phyloP scores from a whole-genome alignment of 2,888 invertebrate species.

The Spilosoma lubricipeda region DNA sequence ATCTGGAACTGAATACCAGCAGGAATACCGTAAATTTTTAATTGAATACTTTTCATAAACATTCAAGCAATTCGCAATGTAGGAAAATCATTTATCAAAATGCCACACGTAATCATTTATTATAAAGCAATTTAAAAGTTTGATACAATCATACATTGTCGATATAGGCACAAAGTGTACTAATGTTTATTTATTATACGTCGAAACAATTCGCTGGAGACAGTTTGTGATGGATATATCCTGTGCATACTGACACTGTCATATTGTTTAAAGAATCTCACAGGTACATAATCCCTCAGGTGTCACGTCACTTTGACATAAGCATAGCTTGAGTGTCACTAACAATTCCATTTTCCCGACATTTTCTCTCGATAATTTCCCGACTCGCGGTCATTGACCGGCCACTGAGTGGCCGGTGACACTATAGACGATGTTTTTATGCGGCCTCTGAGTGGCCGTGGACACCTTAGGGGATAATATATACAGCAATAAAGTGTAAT shows the following conservation, averaged over 20 bases:
- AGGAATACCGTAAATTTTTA: background rate
- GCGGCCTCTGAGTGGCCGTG: no score
- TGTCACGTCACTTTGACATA: no score
- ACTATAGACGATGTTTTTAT: no score
- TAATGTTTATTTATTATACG: slow-evolving; percentile 69
- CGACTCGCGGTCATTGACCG: no score
- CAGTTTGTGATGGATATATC: slow-evolving; percentile 65
- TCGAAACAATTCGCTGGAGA: slow-evolving; percentile 54
- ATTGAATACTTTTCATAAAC: background rate
- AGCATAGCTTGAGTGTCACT: no score
- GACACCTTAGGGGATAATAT: no score
- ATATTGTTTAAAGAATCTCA: slow-evolving; percentile 47
- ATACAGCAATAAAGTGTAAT: background rate
- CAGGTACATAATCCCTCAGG: slow-evolving; percentile 16
- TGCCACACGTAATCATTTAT: slow-evolving; percentile 53
- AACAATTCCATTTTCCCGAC: no score
- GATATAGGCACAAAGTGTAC: slow-evolving; percentile 55
- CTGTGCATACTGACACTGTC: slow-evolving; percentile 54
- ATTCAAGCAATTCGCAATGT: slow-evolving; percentile 60
- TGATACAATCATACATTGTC: slow-evolving; percentile 50
- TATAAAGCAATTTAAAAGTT: slow-evolving; percentile 64
- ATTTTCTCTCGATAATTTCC: no score
- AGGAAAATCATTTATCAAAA: slow-evolving; percentile 55
- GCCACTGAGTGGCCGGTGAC: no score
- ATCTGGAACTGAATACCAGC: background rate